Conservation (phyloP, 2,113 vertebrate species). For the Bothrops jararaca region DNA sequence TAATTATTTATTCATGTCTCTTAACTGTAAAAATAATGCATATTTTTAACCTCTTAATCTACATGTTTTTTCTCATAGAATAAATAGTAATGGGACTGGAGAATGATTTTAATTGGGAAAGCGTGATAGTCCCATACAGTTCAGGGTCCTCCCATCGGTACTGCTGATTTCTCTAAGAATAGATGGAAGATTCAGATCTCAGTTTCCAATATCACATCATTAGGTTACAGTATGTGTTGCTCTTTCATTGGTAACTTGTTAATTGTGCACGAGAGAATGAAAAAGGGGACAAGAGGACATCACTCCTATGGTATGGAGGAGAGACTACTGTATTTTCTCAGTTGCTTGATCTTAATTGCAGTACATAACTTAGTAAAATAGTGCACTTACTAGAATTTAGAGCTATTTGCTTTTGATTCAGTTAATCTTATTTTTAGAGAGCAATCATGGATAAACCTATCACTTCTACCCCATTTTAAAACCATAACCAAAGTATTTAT, state of each 20-base stretch:
- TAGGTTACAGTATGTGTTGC: background rate
- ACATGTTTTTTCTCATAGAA: background rate
- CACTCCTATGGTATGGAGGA: background rate
- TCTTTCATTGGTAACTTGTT: background rate
- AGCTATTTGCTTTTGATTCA: background rate
- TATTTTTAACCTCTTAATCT: background rate
- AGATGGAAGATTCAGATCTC: background rate
- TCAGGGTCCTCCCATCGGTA: background rate
- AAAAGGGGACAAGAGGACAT: background rate
- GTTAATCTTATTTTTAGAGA: background rate
- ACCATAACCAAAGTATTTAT: background rate
- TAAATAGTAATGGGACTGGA: background rate
- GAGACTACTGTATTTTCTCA: background rate
- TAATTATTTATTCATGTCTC: background rate
- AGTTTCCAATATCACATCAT: background rate
- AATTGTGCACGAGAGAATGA: background rate
- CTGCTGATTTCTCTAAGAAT: background rate
- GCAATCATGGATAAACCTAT: background rate
- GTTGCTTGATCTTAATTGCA: background rate
- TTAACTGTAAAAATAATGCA: background rate
- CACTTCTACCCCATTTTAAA: background rate
- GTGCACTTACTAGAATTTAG: background rate
- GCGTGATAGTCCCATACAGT: background rate
- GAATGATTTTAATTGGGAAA: background rate
- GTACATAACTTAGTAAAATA: background rate